These are phyloP conservation scores for Anhinga anhinga DNA, from an alignment of 2,113 vertebrate genomes.

Conservation along the genomic window DNA sequence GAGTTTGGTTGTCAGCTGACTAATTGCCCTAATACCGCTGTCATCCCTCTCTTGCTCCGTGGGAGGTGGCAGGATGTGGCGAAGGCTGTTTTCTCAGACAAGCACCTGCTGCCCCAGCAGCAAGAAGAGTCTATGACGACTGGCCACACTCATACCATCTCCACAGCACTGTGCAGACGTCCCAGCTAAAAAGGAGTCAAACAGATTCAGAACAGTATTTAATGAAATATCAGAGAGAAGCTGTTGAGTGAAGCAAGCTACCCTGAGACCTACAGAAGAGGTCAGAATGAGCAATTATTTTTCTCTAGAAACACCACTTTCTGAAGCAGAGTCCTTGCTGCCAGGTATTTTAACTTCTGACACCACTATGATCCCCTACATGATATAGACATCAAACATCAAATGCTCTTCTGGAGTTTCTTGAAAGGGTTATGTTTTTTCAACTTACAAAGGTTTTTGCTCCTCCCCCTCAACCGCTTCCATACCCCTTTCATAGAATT, in stretches of 20 bases:
- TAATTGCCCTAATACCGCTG: neutral
- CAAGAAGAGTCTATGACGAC: neutral
- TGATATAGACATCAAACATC: neutral
- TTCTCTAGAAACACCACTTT: neutral
- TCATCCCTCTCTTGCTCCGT: rapidly evolving
- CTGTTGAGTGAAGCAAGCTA: neutral
- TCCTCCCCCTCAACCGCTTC: neutral
- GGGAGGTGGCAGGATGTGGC: neutral
- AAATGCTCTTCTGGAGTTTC: neutral
- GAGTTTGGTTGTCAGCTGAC: neutral
- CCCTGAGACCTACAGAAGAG: neutral
- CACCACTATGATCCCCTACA: neutral
- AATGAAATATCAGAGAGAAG: neutral
- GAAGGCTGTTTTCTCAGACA: neutral
- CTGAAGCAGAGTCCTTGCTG: neutral
- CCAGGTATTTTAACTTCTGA: neutral
- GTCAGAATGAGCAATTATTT: neutral
- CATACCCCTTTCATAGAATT: neutral
- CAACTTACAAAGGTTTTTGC: neutral
- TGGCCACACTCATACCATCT: neutral
- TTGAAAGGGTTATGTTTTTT: neutral
- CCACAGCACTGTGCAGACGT: neutral
- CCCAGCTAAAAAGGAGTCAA: neutral
- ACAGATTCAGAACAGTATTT: neutral
- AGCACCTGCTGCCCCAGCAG: neutral